These are phyloP conservation scores for Channallabes apus DNA, from an alignment of 2,797 vertebrate species.

Conservation along the genomic window DNA sequence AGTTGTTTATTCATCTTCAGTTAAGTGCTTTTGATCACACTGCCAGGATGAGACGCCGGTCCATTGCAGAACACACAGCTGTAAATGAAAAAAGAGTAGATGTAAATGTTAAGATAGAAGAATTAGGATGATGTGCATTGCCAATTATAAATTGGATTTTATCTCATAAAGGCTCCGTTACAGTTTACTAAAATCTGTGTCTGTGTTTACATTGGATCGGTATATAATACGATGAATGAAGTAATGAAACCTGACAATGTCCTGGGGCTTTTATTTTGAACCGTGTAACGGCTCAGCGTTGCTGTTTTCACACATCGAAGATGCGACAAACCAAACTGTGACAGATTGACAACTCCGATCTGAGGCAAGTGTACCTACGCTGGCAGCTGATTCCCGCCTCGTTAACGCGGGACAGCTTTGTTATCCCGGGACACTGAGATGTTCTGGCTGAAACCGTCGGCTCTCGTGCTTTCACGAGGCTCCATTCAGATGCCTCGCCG, in stretches of 20 bases:
- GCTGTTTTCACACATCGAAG: slow-evolving; percentile 43
- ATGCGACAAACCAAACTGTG: slow-evolving; percentile 54
- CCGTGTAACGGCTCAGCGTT: not conserved
- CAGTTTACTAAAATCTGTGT: not conserved
- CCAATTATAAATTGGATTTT: not conserved
- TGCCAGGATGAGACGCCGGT: not conserved
- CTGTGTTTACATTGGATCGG: not conserved
- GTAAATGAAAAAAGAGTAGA: too few species aligned
- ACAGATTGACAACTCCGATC: slow-evolving; percentile 44
- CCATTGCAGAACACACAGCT: not conserved
- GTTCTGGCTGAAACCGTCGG: not conserved
- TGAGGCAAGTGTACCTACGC: slow-evolving; percentile 33
- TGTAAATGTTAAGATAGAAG: not conserved
- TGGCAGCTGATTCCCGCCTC: not conserved
- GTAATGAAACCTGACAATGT: not conserved
- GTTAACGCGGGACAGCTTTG: not conserved
- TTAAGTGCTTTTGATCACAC: not conserved
- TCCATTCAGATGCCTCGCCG: slow-evolving; percentile 16
- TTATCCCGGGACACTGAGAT: slow-evolving; percentile 9
- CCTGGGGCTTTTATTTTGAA: slow-evolving; percentile 53
- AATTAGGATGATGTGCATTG: not conserved
- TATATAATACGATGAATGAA: not conserved
- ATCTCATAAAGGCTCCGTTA: not conserved
- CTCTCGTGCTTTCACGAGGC: not conserved
- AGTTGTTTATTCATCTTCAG: not conserved